These are phyloP conservation scores for Ceratoteleas bidentatus DNA, from an alignment of 1,140 invertebrate species.

Conservation along the genomic window DNA sequence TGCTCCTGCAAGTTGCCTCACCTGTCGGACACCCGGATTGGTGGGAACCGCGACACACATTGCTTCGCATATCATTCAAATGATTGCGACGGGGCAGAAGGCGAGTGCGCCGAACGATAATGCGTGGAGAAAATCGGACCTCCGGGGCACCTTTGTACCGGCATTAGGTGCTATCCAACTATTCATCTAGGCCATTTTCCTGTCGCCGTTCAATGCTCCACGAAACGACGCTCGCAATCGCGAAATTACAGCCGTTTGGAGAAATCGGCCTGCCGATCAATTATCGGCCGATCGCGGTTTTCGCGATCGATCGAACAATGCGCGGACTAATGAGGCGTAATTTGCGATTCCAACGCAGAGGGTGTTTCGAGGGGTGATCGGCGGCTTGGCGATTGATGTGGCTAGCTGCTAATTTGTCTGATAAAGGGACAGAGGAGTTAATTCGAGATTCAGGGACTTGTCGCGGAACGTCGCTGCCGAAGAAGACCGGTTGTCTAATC, in stretches of 20 bases:
- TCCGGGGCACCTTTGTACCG: constrained; percentile 48
- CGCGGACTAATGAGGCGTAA: too few relatives aligned
- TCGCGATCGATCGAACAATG: too few relatives aligned
- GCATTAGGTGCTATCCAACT: constrained; percentile 61
- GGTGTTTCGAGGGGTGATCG: too few relatives aligned
- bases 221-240: constrained; percentile 35
- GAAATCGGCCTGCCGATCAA: constrained; percentile 42
- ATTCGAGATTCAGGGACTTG: constrained; percentile 62
- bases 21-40: constrained; percentile 2
- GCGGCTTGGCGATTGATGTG: too few relatives aligned
- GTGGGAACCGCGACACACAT: constrained; percentile 37
- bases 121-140: constrained; percentile 61
- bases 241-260: constrained; percentile 55
- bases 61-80: constrained; percentile 48
- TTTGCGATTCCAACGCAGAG: too few relatives aligned
- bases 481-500: constrained; percentile 64
- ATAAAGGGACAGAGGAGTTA: constrained; percentile 52
- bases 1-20: not conserved
- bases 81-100: constrained; percentile 25
- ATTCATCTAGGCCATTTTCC: constrained; percentile 66
- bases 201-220: constrained; percentile 48
- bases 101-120: constrained; percentile 32
- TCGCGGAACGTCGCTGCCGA: constrained; percentile 43
- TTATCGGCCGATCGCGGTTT: not conserved
- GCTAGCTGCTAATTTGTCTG: constrained; percentile 35